Base-by-base conservation (phyloP, 2,113 vertebrate genomes). In the Nycticryphes semicollaris region DNA sequence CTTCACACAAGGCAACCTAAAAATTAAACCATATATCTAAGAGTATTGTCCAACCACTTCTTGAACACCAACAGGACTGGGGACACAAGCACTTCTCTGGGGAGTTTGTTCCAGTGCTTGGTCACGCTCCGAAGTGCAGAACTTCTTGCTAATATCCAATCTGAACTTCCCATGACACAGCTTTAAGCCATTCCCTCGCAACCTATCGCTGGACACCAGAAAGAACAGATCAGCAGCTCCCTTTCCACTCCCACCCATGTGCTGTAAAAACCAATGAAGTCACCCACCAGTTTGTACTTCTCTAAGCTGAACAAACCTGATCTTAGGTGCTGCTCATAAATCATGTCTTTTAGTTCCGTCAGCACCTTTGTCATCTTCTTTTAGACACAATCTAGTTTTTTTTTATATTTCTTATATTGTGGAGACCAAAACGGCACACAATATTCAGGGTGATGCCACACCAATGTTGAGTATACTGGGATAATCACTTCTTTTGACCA, bases 361-460 rank as follows among this genome's bases (percentile, higher is more conserved):
- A 28, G 8, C 13, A 22, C 3, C 23, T 66, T 27, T 45, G 9
- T 30, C 74, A 6, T 30, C 39, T 31, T 80, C 23, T 8, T 80
- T 56, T 47, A 31, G 39, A 67, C 10, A 60, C 10, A 20, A 1
- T 51, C 6, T 35, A 39, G 24, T 12, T 28, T 64, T 86, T 87
- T 87, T 43, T 17, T 74, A 74, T 48, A 16, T 9, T 73, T 73
- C 11, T 66, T 60, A 28, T 8, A 33, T 25, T 50, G 27, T 48
- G 14, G 20, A 41, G n/a, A 66, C 11, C 11, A 74, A 81, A 81
- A 50, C 25, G 35, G 31, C 35, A 57, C 14, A 51, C 27, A 51
- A 5, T 24, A 35, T 9, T 69, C 21, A 69, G 39, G 17, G 16
- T 30, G 27, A 59, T 2, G 5, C 7, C 1, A 0, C 25, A 78